Percentiles rank a stretch among this genome's conserved stretches.
These are phyloP conservation scores for Piaya cayana DNA, from an alignment of 2,113 vertebrate species.

Conservation along the genomic window DNA sequence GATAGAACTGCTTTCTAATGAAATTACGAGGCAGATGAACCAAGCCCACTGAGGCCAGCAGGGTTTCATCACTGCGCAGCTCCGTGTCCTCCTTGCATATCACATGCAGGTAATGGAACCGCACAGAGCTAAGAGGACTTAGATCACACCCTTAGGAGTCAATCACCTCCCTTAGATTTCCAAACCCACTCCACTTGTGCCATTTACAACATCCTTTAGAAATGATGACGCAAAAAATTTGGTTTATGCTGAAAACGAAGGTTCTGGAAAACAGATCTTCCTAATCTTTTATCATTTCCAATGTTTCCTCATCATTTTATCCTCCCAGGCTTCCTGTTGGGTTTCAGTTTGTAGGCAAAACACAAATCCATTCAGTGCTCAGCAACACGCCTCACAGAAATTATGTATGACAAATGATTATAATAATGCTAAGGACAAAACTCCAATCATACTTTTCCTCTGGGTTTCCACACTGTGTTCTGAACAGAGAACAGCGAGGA, in stretches of 20 bases:
- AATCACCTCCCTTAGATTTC: background rate
- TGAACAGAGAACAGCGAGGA: slow-evolving; percentile 5
- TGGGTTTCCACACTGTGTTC: background rate
- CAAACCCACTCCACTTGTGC: background rate
- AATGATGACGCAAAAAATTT: background rate
- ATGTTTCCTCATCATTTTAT: background rate
- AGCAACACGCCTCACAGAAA: background rate
- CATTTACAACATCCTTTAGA: background rate
- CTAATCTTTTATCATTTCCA: background rate
- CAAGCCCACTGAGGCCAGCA: background rate
- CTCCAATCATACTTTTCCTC: background rate
- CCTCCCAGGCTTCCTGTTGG: background rate
- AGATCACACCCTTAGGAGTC: background rate
- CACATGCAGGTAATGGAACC: background rate
- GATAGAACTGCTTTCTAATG: background rate
- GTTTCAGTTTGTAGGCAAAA: slow-evolving; percentile 1
- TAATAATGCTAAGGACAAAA: background rate
- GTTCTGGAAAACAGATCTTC: background rate
- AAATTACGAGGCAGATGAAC: background rate
- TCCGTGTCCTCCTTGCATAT: background rate
- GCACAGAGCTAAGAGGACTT: background rate
- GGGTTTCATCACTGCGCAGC: background rate
- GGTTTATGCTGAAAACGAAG: background rate
- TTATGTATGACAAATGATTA: background rate
- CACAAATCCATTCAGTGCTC: background rate